Conservation (phyloP, 2,888 invertebrate species). For the Oscheius sp. region DNA sequence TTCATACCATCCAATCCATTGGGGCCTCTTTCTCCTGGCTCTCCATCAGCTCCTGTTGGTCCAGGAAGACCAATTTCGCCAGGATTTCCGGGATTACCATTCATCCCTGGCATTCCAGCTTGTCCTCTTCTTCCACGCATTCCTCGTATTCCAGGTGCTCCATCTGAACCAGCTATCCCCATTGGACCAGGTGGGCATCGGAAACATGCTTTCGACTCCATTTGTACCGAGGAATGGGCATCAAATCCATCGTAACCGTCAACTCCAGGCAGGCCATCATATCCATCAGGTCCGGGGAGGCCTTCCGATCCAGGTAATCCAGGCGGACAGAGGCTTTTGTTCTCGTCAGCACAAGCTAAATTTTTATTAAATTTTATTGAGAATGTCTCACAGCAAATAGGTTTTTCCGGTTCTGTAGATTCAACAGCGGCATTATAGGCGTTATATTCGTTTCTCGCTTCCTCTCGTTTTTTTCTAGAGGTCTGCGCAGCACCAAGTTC, state of each 20-base stretch:
- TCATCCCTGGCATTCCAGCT: conserved; percentile 39
- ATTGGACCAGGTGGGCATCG: conserved; percentile 43
- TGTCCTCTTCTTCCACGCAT: conserved; percentile 41
- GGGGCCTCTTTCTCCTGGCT: conserved; percentile 38
- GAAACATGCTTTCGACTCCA: conserved; percentile 36
- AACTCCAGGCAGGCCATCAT: conserved; percentile 39
- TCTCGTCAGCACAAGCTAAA: neutral
- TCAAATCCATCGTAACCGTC: conserved; percentile 50
- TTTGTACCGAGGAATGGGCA: conserved; percentile 26
- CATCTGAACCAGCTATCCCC: conserved; percentile 37
- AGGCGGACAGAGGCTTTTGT: conserved; percentile 4
- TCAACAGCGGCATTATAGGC: neutral
- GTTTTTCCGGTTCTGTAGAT: neutral
- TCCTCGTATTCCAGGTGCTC: conserved; percentile 33
- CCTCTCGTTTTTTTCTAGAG: neutral
- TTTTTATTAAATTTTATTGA: neutral
- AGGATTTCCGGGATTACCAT: conserved; percentile 38
- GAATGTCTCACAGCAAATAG: neutral
- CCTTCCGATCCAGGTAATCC: conserved; percentile 45
- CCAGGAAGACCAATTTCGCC: conserved; percentile 45
- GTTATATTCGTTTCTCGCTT: neutral
- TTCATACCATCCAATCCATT: conserved; percentile 45
- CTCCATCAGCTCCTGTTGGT: conserved; percentile 37
- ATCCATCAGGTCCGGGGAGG: conserved; percentile 41
- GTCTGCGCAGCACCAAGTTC: neutral